A percentile compares a stretch with the other conserved stretches of the same genome.
These are phyloP conservation scores for Pitta sordida DNA, from an alignment of 2,113 vertebrate species.

Conservation along the genomic window DNA sequence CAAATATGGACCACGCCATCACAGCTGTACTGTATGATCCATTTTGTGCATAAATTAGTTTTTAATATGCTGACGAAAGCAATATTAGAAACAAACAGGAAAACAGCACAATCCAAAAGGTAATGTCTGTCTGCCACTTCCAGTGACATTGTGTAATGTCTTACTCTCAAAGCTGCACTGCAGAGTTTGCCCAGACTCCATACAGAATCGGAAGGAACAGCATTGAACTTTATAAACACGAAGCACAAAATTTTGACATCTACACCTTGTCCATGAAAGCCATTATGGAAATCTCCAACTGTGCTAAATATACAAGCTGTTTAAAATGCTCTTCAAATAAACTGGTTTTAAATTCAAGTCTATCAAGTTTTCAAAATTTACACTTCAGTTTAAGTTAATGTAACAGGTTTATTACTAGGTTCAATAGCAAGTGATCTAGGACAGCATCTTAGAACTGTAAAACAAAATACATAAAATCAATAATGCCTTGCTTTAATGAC, in stretches of 20 bases:
- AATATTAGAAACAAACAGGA: constrained; percentile 12
- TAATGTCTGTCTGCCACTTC: constrained; percentile 29
- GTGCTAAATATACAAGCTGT: constrained; percentile 34
- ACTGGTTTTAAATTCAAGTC: constrained; percentile 50
- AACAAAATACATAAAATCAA: not conserved
- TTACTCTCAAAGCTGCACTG: constrained; percentile 6
- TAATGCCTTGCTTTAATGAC: no score
- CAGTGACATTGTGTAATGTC: not conserved
- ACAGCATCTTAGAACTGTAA: not conserved
- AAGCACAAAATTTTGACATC: constrained; percentile 57
- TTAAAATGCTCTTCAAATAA: constrained; percentile 4
- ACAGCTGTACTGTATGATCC: not conserved
- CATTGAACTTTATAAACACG: not conserved
- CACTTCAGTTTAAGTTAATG: not conserved
- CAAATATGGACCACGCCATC: not conserved
- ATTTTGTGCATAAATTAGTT: not conserved
- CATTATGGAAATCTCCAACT: constrained; percentile 45
- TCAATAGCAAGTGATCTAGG: not conserved
- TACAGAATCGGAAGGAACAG: not conserved
- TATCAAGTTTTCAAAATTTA: constrained; percentile 31
- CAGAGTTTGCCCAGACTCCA: constrained; percentile 36
- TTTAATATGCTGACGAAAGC: not conserved
- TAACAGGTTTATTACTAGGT: constrained; percentile 30
- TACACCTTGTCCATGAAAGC: constrained; percentile 21
- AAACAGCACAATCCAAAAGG: not conserved